Evolutionary conservation across 2,888 invertebrate species (phyloP), one percentile per base, ranked within the genome.

Genomic region (Baronia brevicornis): DNA sequence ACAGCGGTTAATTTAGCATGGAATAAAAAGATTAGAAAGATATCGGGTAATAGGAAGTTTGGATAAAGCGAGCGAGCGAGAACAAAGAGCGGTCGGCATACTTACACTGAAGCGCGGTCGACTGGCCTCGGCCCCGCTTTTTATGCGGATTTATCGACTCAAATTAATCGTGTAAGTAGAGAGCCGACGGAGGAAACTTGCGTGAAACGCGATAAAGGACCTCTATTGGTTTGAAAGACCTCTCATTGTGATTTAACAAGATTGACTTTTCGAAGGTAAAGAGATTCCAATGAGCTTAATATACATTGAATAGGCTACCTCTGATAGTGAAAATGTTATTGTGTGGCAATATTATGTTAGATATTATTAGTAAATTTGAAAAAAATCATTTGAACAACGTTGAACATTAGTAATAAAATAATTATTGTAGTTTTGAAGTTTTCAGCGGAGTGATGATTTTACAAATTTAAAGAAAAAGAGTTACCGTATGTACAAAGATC

Each of bases 161-260:
- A 82, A 82, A 82, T 82, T 79, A 80, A 82, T 80, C 79, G 79
- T 78, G 73, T 75, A 75, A 79, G 77, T 71, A 72, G 73, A 68
- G 69, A 72, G 60, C 60, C 53, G 61, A 60, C 60, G 54, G 66
- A 66, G 67, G 67, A 75, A 78, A 74, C 68, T 78, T 74, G 78
- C 75, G 78, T 79, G 69, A 70, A 77, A 75, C 60, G 61, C 71
- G 71, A 78, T 73, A 74, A 74, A 72, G 64, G 64, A 67, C 64
- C 64, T 58, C 58, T 59, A 60, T 67, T 67, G 62, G 57, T 64
- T 67, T 52, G 57, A 59, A 63, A 65, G 62, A 57, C 57, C 54
- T 61, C 67, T 60, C 60, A 62, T 66, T 67, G 60, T 50, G 57
- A 69, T 69, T 69, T 63, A 63, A 65, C 56, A 55, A 64, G 69